Conservation (phyloP, 2,888 invertebrate species). For the Drosophila rellima region DNA sequence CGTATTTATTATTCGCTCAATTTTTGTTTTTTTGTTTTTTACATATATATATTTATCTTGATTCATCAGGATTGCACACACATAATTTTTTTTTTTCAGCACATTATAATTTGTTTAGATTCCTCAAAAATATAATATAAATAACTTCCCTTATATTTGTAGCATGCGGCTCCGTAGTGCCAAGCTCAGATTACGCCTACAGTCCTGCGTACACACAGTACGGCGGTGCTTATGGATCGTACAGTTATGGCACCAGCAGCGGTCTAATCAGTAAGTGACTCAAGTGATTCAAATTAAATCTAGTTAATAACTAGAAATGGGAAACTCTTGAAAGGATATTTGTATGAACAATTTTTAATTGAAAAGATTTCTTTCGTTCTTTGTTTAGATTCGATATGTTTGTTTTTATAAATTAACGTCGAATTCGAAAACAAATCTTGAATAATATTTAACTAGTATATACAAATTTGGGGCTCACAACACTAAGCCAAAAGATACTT, state of each 20-base stretch:
- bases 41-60: neutral
- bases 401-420: no score
- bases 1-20: neutral
- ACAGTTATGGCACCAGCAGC: constrained; percentile 88
- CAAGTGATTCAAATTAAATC: no score
- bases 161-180: constrained; percentile 89
- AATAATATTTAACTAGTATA: neutral
- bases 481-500: neutral
- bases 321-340: no score
- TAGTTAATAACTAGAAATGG: no score
- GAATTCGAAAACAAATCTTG: no score
- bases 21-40: neutral
- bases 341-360: no score
- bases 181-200: constrained; percentile 90
- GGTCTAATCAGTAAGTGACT: constrained; percentile 88
- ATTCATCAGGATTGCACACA: neutral
- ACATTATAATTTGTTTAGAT: neutral
- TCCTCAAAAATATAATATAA: neutral
- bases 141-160: constrained; percentile 32
- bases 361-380: no score
- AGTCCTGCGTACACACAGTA: constrained; percentile 89
- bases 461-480: neutral
- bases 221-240: constrained; percentile 87
- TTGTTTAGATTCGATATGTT: no score
- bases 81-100: neutral